Evolutionary conservation across 2,113 vertebrate species (phyloP).

Genomic region (Cottus gobio): DNA sequence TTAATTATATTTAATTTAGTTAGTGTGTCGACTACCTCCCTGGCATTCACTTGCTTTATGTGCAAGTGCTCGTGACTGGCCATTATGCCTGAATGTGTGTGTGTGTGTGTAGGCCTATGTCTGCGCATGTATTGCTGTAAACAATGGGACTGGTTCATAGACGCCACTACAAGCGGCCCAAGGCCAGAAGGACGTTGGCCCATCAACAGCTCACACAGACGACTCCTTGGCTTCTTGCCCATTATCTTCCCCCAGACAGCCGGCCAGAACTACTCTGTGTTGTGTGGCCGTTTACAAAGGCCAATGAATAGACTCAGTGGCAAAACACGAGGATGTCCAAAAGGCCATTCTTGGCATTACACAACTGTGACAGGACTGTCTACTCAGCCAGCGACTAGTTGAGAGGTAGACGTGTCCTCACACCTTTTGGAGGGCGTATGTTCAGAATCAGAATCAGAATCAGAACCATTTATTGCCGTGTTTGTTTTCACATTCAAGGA

Average conservation of each 20-base stretch:
- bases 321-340: conserved; percentile 60
- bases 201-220: conserved; percentile 77
- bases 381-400: not conserved
- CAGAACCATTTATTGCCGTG: too few relatives aligned
- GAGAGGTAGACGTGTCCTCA: not conserved
- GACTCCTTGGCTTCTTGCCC: conserved; percentile 56
- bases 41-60: conserved; percentile 31
- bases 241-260: conserved; percentile 66
- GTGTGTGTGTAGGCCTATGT: conserved; percentile 52
- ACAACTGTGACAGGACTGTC: not conserved
- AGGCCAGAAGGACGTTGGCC: conserved; percentile 73
- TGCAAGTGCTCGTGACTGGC: conserved; percentile 42
- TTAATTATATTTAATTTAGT: conserved; percentile 12
- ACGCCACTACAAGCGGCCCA: conserved; percentile 69
- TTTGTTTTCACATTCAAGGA: too few relatives aligned
- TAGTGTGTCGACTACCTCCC: conserved; percentile 1
- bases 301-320: conserved; percentile 68
- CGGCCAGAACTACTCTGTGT: conserved; percentile 62
- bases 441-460: too few relatives aligned
- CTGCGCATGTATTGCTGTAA: conserved; percentile 51
- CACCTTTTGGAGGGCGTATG: not conserved
- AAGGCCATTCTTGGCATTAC: not conserved
- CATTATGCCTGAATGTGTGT: conserved; percentile 37
- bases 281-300: conserved; percentile 69
- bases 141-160: conserved; percentile 82